Conservation (phyloP, 2,888 invertebrate genomes). For the Drosophila picticornis region DNA sequence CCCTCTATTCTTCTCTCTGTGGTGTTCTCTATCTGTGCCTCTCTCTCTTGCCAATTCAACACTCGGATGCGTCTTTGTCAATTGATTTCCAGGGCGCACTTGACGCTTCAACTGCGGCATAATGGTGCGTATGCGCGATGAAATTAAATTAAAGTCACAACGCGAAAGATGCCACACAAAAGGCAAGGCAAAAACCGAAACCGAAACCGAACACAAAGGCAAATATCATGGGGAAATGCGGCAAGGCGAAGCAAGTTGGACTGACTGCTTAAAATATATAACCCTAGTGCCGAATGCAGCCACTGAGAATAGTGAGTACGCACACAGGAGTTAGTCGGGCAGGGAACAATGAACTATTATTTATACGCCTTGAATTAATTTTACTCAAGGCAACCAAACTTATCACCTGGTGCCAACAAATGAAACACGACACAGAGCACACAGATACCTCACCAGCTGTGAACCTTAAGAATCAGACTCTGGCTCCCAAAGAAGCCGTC, state of each 20-base stretch:
- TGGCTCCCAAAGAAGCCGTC: slow-evolving; percentile 22
- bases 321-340: slow-evolving; percentile 8
- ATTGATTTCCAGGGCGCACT: slow-evolving; percentile 42
- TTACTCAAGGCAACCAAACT: slow-evolving; percentile 56
- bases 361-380: slow-evolving; percentile 73
- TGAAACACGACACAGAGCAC: slow-evolving; percentile 29
- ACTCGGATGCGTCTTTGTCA: slow-evolving; percentile 24
- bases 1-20: not conserved
- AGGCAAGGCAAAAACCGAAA: not conserved
- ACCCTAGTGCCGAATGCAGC: slow-evolving; percentile 24
- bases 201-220: slow-evolving; percentile 2
- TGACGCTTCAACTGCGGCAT: slow-evolving; percentile 38
- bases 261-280: slow-evolving; percentile 33
- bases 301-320: slow-evolving; percentile 10
- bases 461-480: not conserved
- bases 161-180: slow-evolving; percentile 28
- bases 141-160: slow-evolving; percentile 51
- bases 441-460: not conserved
- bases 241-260: slow-evolving; percentile 1
- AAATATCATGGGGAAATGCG: slow-evolving; percentile 4
- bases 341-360: slow-evolving; percentile 71
- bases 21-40: not conserved
- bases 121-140: slow-evolving; percentile 53
- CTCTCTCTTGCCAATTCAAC: not conserved
- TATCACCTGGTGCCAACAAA: slow-evolving; percentile 66